A percentile compares a stretch with the other conserved stretches of the same genome.
Evolutionary conservation across 2,113 vertebrate genomes (phyloP).

Genomic region (Channa argus): DNA sequence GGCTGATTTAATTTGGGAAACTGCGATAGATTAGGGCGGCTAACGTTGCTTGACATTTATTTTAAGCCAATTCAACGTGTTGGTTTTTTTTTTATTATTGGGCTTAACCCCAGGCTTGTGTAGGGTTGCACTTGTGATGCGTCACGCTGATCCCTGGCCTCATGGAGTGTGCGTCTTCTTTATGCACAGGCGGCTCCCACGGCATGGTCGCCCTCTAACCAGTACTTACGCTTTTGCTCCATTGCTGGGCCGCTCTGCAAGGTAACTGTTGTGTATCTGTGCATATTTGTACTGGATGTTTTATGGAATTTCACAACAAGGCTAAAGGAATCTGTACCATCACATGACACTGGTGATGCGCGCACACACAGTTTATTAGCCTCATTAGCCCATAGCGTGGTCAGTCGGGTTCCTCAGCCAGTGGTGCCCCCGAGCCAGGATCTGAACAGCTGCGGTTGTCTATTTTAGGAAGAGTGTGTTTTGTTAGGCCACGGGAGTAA

Average conservation of each 20-base stretch:
- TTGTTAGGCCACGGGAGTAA: constrained; percentile 62
- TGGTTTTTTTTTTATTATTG: constrained; percentile 54
- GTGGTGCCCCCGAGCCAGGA: constrained; percentile 61
- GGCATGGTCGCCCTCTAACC: constrained; percentile 17
- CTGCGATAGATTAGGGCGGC: constrained; percentile 68
- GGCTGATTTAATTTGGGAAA: constrained; percentile 54
- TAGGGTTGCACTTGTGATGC: constrained; percentile 67
- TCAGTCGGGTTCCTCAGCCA: constrained; percentile 49
- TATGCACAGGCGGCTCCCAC: constrained; percentile 11
- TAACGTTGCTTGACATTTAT: constrained; percentile 63
- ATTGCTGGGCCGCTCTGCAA: constrained; percentile 8
- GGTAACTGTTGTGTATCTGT: background rate
- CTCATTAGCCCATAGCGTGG: constrained; percentile 11
- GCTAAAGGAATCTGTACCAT: constrained; percentile 24
- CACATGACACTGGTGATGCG: constrained; percentile 27
- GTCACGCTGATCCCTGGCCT: constrained; percentile 62
- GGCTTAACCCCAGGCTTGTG: constrained; percentile 52
- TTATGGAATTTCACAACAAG: constrained; percentile 6
- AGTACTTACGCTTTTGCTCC: constrained; percentile 4
- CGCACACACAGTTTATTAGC: constrained; percentile 22
- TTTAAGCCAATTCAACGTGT: constrained; percentile 72
- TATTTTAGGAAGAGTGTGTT: constrained; percentile 77
- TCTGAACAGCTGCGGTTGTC: constrained; percentile 78
- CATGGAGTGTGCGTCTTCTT: constrained; percentile 12
- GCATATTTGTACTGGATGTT: background rate